Evolutionary conservation across 2,888 invertebrate genomes (phyloP), one percentile per base, ranked within the genome.

Genomic region (Doris montereyensis): DNA sequence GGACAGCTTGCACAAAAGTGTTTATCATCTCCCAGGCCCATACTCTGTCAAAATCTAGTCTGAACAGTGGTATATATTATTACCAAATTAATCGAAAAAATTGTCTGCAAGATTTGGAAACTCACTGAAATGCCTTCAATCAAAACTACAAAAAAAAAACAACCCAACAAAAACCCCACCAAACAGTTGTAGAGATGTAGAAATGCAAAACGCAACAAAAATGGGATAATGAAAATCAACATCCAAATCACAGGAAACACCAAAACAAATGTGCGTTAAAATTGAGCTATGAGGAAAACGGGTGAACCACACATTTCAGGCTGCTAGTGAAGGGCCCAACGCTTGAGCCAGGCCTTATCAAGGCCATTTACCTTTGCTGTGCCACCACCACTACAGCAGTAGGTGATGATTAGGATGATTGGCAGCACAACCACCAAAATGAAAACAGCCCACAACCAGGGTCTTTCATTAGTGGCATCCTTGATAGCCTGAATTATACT

Each of bases 391-490:
- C 87, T 85, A 86, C 95, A 97, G 93, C 96, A 97, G 91, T 95
- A 94, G 92, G 96, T 96, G 87, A 96, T 93, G 90, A 95, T 91
- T 88, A 95, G 92, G 77, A 96, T 95, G 89, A 97, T 93, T 65
- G 97, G 94, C 82, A 97, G 92, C 89, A 96, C 95, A 89, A 95
- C 92, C 78, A 94, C 94, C 85, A 97, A 92, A 88, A 97, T 94
- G 92, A 95, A 95, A 78, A 96, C 94, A 74, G 94, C 96, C 95
- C 97, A 98, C 86, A 97, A 93, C 95, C 97, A 96, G 57, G 98
- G 98, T 90, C 96, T 94, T 83, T 96, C 95, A 88, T 95, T 95
- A 82, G 96, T 95, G 90, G 94, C 94, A 90, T 94, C 94, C 88
- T 96, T 82, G 71, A 91, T 87, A 35, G 90, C 90, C 78, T 91